These are phyloP conservation scores for Manis crassicaudata DNA, from an alignment of 2,797 vertebrate species.

Conservation along the genomic window DNA sequence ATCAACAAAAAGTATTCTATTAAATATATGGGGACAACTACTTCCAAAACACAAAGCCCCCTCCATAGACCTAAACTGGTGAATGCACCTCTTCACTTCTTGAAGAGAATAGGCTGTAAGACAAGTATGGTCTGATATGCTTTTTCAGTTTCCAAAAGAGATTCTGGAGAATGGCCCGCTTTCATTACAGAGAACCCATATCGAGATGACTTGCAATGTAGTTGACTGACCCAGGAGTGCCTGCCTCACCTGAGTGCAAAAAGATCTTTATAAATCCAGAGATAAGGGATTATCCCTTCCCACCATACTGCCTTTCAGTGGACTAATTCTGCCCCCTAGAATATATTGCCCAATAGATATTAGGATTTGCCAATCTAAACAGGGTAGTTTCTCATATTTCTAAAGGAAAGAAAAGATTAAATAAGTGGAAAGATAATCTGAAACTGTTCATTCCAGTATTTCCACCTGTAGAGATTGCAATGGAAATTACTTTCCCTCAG, in stretches of 20 bases:
- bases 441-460: neutral
- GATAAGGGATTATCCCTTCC: neutral
- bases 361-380: neutral
- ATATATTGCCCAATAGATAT: neutral
- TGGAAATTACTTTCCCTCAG: neutral
- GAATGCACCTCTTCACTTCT: neutral
- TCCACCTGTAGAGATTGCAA: neutral
- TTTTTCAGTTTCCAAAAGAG: conserved; percentile 8
- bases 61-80: neutral
- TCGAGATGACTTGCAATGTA: neutral
- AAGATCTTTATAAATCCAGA: neutral
- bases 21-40: neutral
- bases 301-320: neutral
- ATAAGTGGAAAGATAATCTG: neutral
- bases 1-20: neutral
- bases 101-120: neutral
- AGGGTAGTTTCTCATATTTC: neutral
- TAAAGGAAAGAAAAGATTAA: neutral
- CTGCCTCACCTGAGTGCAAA: neutral
- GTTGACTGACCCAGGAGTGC: neutral
- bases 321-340: neutral
- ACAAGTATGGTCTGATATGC: neutral
- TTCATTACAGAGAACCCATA: neutral
- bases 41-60: neutral
- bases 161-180: neutral